Base-by-base conservation (phyloP, 2,797 vertebrate genomes). In the Etheostoma perlongum region DNA sequence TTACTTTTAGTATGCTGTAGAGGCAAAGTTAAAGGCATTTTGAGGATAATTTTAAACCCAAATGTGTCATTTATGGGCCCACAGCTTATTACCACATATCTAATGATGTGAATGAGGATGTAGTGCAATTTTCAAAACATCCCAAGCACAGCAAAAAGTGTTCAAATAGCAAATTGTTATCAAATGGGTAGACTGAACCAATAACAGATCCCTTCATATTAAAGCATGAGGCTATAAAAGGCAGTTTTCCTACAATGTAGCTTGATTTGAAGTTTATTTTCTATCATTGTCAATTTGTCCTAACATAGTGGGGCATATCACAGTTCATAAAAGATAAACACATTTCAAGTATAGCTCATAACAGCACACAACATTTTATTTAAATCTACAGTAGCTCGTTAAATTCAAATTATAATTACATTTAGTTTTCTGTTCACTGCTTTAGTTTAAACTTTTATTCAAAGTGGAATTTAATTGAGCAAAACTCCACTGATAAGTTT, bases 21-120 rank as follows among this genome's bases (percentile, higher is more conserved):
- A 76, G 46, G 66, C n/a, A 71, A 67, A 78, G 79, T 80, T 76
- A 81, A 82, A 82, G 53, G 48, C 73, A 72, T 73, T 79, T 47
- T 61, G 57, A 79, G 63, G 68, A 76, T 79, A 25, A 81, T 67
- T 83, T 79, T 67, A 61, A 80, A 69, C 64, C 68, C 44, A 76
- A 81, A 81, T 55, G 74, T 69, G 64, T 72, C 36, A 69, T 72
- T 85, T 68, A 73, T 36, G 53, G 48, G 49, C 58, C 67, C 51
- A 61, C 46, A 72, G 72, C 74, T 77, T 76, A 74, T 85, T 65
- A 82, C 52, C 44, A 57, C 21, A 36, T 44, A 67, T 66, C 52
- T 64, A 68, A 82, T 68, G 69, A 79, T 69, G 52, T 66, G 44
- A 76, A 82, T 46, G 48, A 78, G 74, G 51, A 67, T 65, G 46